Evolutionary conservation across 2,797 vertebrate genomes (phyloP), one percentile per base, ranked within the genome.

Genomic region (Helarctos malayanus): DNA sequence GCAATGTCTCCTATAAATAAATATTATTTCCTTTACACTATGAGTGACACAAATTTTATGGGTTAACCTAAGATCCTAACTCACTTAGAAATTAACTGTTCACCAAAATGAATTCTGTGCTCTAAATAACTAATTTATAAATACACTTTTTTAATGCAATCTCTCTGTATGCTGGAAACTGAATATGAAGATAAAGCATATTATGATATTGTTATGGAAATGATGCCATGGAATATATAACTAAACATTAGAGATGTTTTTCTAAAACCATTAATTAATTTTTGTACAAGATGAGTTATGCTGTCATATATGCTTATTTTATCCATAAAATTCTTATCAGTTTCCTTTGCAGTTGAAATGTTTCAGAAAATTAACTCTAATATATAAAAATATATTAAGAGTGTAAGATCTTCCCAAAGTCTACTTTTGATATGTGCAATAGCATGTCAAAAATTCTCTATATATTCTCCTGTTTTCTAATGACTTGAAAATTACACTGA

Each of bases 401-500:
- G n/a, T 83, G 0, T 2, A 97, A 93, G 63, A 93, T n/a, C 56
- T 91, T 80, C 21, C 47, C 38, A 84, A 95, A 90, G 15, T 80
- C 21, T 96, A 94, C 38, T 89, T 92, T 95, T 95, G 57, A 93
- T 95, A 52, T 47, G 13, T 25, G 12, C 71, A 94, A 81, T 23
- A 94, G 41, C 18, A 56, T 78, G 91, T 87, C 47, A 96, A 91
- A 96, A 92, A 83, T 89, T 59, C 56, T 95, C 85, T 85, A 68
- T 85, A 82, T 89, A 96, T 95, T 89, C 21, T 54, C 52, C 68
- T 95, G 76, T 73, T 97, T 94, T 59, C 49, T 93, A 68, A 93
- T 75, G 69, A 93, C 65, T 95, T 96, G 57, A 97, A 98, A 97
- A 93, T 89, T 93, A 91, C 45, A 96, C 93, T 94, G 32, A 95